Evolutionary conservation across 2,888 invertebrate genomes (phyloP).

Genomic region (Teleogryllus oceanicus): DNA sequence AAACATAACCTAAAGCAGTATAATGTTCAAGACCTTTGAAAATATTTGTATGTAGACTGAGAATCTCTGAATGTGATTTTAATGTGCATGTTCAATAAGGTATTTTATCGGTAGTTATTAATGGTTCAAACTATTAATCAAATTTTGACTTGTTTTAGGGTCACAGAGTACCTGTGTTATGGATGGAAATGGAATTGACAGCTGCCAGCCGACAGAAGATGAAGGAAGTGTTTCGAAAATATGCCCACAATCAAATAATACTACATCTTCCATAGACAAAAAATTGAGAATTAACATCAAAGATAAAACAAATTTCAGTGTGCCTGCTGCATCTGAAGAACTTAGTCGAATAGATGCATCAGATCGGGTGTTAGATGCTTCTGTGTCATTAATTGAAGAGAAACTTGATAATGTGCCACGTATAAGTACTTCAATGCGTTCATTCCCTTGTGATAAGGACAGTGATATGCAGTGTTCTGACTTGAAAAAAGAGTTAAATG

Average conservation of each 20-base stretch:
- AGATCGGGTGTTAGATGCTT: not conserved
- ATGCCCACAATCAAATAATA: not conserved
- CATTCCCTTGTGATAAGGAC: not conserved
- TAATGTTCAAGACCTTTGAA: too few species aligned
- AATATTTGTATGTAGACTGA: too few species aligned
- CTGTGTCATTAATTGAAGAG: not conserved
- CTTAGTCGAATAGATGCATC: not conserved
- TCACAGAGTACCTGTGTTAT: not conserved
- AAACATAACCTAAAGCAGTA: too few species aligned
- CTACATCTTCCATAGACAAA: not conserved
- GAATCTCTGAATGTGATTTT: too few species aligned
- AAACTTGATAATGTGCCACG: not conserved
- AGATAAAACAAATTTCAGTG: too few species aligned
- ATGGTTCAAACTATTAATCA: too few species aligned
- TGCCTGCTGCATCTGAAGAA: too few species aligned
- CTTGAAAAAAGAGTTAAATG: not conserved
- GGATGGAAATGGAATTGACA: not conserved
- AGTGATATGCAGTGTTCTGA: constrained; percentile 7
- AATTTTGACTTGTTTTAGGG: not conserved
- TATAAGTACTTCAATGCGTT: not conserved
- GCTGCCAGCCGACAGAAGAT: not conserved
- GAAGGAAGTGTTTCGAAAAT: not conserved
- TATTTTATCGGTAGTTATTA: too few species aligned
- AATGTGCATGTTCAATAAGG: too few species aligned
- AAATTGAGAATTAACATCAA: not conserved